A percentile compares a stretch with the other conserved stretches of the same genome.
These are phyloP conservation scores for Slavum lentiscoides DNA, from an alignment of 2,888 invertebrate species.

Conservation along the genomic window DNA sequence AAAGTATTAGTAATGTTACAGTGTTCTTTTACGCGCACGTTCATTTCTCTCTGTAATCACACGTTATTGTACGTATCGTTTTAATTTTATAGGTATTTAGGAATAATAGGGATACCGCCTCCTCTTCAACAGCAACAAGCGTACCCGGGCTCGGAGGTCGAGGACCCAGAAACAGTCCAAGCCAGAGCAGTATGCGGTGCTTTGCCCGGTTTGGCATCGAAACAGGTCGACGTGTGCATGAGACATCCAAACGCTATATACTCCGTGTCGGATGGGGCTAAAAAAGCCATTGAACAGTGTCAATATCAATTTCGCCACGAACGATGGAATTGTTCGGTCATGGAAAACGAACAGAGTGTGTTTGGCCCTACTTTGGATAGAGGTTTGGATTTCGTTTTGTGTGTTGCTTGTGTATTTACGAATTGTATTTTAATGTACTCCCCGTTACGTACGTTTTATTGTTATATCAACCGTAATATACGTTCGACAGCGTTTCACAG, in stretches of 20 bases:
- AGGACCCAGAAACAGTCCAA: constrained; percentile 56
- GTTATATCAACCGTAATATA: too few species aligned
- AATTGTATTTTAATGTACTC: background rate
- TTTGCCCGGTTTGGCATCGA: constrained; percentile 59
- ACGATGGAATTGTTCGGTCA: constrained; percentile 87
- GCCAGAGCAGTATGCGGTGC: constrained; percentile 58
- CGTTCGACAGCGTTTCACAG: too few species aligned
- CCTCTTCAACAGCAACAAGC: constrained; percentile 57
- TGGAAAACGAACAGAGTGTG: constrained; percentile 64
- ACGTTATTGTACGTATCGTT: background rate
- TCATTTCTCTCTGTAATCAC: background rate
- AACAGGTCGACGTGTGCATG: constrained; percentile 73
- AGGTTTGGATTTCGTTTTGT: constrained; percentile 59
- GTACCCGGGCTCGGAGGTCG: constrained; percentile 55
- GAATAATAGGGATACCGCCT: constrained; percentile 58
- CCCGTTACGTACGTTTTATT: too few species aligned
- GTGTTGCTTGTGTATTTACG: background rate
- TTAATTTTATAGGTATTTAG: constrained; percentile 58
- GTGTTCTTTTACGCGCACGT: background rate
- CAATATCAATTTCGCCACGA: constrained; percentile 83
- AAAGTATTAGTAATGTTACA: background rate
- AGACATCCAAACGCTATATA: constrained; percentile 80
- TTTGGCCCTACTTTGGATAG: constrained; percentile 63
- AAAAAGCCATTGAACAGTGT: constrained; percentile 82
- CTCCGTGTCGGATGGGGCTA: constrained; percentile 82